phyloP scores from a whole-genome alignment of 2,797 vertebrate species.

The Argyrosomus regius region DNA sequence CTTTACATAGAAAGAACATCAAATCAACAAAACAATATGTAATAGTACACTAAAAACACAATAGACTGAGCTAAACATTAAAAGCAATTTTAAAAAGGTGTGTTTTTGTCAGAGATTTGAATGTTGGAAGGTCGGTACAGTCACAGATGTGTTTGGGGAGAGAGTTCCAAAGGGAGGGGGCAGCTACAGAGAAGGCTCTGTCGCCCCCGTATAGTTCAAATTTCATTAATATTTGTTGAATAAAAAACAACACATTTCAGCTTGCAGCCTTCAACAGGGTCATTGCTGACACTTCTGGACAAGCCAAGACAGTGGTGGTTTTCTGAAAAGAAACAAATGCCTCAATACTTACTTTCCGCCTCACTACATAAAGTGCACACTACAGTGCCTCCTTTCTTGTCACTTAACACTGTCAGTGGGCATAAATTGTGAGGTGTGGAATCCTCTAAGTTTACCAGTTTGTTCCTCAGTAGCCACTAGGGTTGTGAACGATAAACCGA shows the following conservation, averaged over 20 bases:
- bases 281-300: neutral
- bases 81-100: too few species aligned
- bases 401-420: neutral
- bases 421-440: neutral
- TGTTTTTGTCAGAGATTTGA: too few species aligned
- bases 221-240: neutral
- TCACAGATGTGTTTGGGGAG: too few species aligned
- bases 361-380: neutral
- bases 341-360: neutral
- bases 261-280: neutral
- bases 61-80: too few species aligned
- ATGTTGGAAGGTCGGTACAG: too few species aligned
- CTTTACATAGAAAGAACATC: too few species aligned
- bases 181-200: too few species aligned
- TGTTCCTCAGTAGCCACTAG: neutral
- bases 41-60: too few species aligned
- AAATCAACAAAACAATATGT: too few species aligned
- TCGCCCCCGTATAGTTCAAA: neutral
- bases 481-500: too few species aligned
- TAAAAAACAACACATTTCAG: neutral
- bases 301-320: neutral
- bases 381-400: neutral
- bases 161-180: too few species aligned
- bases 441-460: neutral
- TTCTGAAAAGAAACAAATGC: conserved; percentile 12